Percentiles rank a stretch among this genome's conserved stretches.
These are phyloP conservation scores for Mimas tiliae DNA, from an alignment of 2,888 invertebrate genomes.

Conservation along the genomic window DNA sequence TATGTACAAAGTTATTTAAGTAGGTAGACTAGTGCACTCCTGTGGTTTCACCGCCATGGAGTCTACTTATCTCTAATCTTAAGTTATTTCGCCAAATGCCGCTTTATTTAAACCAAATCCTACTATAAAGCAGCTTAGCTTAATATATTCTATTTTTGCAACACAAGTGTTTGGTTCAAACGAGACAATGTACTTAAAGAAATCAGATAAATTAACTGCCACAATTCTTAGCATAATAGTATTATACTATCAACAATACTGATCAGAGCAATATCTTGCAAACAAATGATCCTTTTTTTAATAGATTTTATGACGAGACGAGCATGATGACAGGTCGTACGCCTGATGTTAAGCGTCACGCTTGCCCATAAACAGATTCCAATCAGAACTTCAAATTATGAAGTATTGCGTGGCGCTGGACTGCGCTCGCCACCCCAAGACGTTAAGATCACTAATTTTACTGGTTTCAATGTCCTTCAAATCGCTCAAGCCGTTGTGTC, in stretches of 20 bases:
- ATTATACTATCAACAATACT: not conserved
- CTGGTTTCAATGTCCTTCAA: too few relatives aligned
- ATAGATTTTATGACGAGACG: too few relatives aligned
- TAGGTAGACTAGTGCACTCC: slow-evolving; percentile 18
- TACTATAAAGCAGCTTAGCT: not conserved
- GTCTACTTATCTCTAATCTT: not conserved
- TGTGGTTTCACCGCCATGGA: slow-evolving; percentile 15
- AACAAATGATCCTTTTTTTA: too few relatives aligned
- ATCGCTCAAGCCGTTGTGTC: too few relatives aligned
- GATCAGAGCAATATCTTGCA: too few relatives aligned
- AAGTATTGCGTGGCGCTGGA: too few relatives aligned
- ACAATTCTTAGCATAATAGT: not conserved
- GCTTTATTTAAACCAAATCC: not conserved
- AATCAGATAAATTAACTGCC: not conserved
- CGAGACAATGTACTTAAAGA: not conserved
- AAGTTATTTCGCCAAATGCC: slow-evolving; percentile 10
- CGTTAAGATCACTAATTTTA: too few relatives aligned
- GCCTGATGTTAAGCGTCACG: too few relatives aligned
- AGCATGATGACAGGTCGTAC: too few relatives aligned
- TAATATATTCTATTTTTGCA: not conserved
- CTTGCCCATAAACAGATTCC: too few relatives aligned
- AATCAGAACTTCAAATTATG: too few relatives aligned
- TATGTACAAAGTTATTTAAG: slow-evolving; percentile 23
- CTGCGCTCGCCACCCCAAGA: too few relatives aligned
- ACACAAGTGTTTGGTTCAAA: not conserved